A percentile compares a stretch with the other conserved stretches of the same genome.
Evolutionary conservation across 1,140 invertebrate species (phyloP).

Genomic region (Samia ricini): DNA sequence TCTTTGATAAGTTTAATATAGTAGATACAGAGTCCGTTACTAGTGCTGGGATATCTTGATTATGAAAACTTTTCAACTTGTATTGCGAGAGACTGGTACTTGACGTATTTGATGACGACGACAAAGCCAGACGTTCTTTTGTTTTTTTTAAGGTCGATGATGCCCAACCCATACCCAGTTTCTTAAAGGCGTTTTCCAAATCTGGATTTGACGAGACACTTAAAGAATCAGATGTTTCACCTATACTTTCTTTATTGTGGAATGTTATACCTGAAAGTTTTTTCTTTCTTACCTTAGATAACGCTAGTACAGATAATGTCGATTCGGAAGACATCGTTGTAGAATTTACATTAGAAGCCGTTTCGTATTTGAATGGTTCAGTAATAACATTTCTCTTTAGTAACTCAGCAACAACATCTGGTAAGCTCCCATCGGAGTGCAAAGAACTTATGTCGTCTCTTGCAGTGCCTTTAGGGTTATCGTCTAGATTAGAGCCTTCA

Average conservation of each 20-base stretch:
- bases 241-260: slow-evolving; percentile 53
- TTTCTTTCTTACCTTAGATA: slow-evolving; percentile 50
- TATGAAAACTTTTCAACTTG: slow-evolving; percentile 49
- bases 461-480: slow-evolving; percentile 38
- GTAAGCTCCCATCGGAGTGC: slow-evolving; percentile 68
- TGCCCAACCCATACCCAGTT: slow-evolving; percentile 82
- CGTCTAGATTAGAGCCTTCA: slow-evolving; percentile 50
- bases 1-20: slow-evolving; percentile 33
- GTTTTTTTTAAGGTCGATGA: slow-evolving; percentile 83
- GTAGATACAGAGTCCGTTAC: slow-evolving; percentile 46
- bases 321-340: slow-evolving; percentile 63
- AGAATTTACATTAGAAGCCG: slow-evolving; percentile 57
- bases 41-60: slow-evolving; percentile 43
- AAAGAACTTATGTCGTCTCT: slow-evolving; percentile 59
- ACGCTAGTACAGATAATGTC: slow-evolving; percentile 54
- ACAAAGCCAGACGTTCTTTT: slow-evolving; percentile 80
- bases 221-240: slow-evolving; percentile 65
- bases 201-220: slow-evolving; percentile 72
- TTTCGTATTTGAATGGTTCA: slow-evolving; percentile 66
- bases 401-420: slow-evolving; percentile 68
- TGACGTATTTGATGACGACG: slow-evolving; percentile 80
- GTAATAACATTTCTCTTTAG: slow-evolving; percentile 68
- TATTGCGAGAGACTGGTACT: slow-evolving; percentile 62
- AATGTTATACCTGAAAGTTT: slow-evolving; percentile 34
- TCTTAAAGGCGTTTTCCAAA: slow-evolving; percentile 79